Percentiles rank a stretch among this genome's conserved stretches.
Conservation (phyloP, 2,888 invertebrate genomes). For the Eristalis pertinax region DNA sequence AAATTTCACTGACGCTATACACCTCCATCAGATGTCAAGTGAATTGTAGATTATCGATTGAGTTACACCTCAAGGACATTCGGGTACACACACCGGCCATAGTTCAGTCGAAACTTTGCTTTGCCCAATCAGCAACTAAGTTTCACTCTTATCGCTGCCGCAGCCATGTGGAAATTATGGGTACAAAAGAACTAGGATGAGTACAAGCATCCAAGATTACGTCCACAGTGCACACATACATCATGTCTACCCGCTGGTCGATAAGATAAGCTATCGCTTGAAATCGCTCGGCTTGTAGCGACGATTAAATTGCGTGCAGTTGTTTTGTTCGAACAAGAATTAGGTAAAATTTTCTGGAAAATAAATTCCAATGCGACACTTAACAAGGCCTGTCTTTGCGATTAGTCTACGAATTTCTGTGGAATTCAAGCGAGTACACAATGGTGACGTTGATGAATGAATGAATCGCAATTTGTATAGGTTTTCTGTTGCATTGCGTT, state of each 20-base stretch:
- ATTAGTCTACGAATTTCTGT: background rate
- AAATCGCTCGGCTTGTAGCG: background rate
- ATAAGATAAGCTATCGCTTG: background rate
- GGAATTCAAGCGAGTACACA: background rate
- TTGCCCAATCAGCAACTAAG: background rate
- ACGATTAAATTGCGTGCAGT: too few species aligned
- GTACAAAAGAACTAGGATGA: background rate
- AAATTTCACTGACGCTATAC: background rate
- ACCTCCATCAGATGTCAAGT: background rate
- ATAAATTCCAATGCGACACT: background rate
- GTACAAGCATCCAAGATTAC: background rate
- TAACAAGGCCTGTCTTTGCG: background rate
- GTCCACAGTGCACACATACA: background rate
- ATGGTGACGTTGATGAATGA: background rate
- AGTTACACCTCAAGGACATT: background rate
- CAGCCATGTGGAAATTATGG: background rate
- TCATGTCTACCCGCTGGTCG: background rate
- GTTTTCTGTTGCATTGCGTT: too few species aligned
- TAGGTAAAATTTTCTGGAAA: background rate
- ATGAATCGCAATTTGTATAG: background rate
- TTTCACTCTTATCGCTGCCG: background rate
- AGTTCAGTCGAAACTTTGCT: background rate
- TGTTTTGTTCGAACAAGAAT: background rate
- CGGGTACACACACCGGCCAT: background rate
- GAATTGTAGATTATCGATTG: background rate